These are phyloP conservation scores for Albula goreensis DNA, from an alignment of 2,113 vertebrate genomes.

Conservation along the genomic window DNA sequence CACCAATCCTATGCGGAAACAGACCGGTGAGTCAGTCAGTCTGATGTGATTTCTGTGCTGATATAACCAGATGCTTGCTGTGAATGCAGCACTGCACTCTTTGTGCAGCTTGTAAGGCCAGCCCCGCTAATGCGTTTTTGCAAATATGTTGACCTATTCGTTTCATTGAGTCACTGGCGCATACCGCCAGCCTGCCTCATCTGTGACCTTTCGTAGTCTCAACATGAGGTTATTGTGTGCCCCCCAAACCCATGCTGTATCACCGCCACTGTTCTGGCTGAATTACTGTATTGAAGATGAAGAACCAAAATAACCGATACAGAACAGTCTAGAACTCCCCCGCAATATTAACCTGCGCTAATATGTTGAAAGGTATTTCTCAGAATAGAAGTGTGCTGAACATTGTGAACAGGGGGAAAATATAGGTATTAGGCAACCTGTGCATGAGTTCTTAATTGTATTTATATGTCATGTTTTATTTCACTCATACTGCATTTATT, in stretches of 20 bases:
- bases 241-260: background rate
- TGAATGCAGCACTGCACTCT: background rate
- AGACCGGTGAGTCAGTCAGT: background rate
- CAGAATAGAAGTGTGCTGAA: background rate
- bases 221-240: background rate
- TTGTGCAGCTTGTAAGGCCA: background rate
- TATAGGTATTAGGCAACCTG: background rate
- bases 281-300: background rate
- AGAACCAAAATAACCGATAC: background rate
- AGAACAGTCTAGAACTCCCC: background rate
- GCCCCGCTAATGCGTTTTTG: too few relatives aligned
- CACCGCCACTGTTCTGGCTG: background rate
- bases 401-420: background rate
- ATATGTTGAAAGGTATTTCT: background rate
- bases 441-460: background rate
- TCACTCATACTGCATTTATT: too few relatives aligned
- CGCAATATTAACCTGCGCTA: background rate
- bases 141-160: background rate
- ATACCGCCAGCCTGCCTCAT: background rate
- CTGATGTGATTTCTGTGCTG: background rate
- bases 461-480: background rate
- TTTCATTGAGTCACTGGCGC: background rate
- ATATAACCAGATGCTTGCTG: background rate
- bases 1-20: background rate
- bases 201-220: background rate